Base-by-base conservation (phyloP, 2,113 vertebrate genomes). In the Cnemophilus loriae region DNA sequence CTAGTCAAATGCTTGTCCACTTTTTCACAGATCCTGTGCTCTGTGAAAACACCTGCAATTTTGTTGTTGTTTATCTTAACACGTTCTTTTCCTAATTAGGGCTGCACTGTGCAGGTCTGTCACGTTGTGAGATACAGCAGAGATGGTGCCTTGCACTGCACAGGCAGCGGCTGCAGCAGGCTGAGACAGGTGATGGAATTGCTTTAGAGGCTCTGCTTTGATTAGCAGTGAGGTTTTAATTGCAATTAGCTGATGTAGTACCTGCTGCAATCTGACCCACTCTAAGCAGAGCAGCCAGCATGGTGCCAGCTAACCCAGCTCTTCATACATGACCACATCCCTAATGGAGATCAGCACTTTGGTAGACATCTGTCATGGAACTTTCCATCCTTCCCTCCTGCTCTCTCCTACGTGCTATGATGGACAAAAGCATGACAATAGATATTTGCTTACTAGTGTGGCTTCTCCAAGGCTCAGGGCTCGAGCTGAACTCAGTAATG, bases 191-290 rank as follows among this genome's bases (percentile, higher is more conserved):
- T n/a, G 84, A 32, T 57, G 41, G 88, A 76, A 73, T 55, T 3
- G 1, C 75, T 93, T 27, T 9, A 59, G 55, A 90, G 63, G 39
- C 76, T 91, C 52, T 35, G 75, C 82, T 93, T 90, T 80, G 55
- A 95, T 86, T 90, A 93, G 90, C 59, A 89, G 60, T 1, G 8
- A 47, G 52, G 64, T 64, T 81, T 96, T 70, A 81, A 93, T 90
- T 1, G 7, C 61, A 67, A 82, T 93, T 83, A 92, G 68, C 71
- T 93, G 81, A n/a, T 28, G 16, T 0, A 27, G 33, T 46, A 44
- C 23, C 0, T 15, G 32, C 87, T 81, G 52, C 68, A 50, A 27
- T 81, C 75, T 52, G 69, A 52, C 27, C 52, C 68, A 28, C 35
- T 33, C 50, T 78, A 32, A 81, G 60, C 32, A 81, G 68, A 84